Evolutionary conservation across 2,797 vertebrate genomes (phyloP).

Genomic region (Paedocypris micromegethes): DNA sequence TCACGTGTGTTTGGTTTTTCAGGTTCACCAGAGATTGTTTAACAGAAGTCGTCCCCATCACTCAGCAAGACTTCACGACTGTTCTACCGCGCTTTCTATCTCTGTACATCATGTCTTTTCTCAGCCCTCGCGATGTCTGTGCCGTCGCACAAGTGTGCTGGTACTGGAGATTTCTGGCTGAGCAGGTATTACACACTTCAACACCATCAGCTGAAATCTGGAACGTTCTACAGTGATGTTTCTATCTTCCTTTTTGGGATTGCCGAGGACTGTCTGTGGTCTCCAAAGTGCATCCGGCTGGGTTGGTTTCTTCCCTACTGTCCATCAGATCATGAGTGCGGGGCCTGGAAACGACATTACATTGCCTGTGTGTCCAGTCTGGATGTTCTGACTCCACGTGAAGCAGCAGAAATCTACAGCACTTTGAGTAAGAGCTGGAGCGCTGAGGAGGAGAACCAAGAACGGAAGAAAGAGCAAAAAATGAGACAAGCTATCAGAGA

Average conservation of each 20-base stretch:
- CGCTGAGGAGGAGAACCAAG: constrained; percentile 62
- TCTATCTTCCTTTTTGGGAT: background rate
- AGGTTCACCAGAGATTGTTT: constrained; percentile 73
- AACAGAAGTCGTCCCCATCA: constrained; percentile 64
- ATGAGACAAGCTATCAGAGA: constrained; percentile 66
- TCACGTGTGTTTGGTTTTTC: background rate
- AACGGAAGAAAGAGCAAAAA: constrained; percentile 64
- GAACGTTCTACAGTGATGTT: no score
- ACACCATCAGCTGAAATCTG: background rate
- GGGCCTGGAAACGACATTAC: constrained; percentile 76
- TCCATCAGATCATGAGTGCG: constrained; percentile 63
- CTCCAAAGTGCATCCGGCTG: constrained; percentile 62
- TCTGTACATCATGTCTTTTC: constrained; percentile 78
- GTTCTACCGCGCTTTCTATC: constrained; percentile 77
- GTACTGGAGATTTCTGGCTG: constrained; percentile 80
- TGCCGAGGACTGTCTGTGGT: constrained; percentile 75
- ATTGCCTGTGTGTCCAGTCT: constrained; percentile 65
- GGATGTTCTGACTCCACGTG: constrained; percentile 66
- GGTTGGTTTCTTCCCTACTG: constrained; percentile 79
- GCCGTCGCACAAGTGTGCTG: constrained; percentile 76
- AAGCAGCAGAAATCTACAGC: constrained; percentile 63
- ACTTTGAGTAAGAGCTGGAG: constrained; percentile 59
- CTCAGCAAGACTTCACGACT: constrained; percentile 71
- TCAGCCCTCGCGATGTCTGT: constrained; percentile 76
- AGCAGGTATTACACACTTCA: constrained; percentile 68